Conservation (phyloP, 2,797 vertebrate species). For the Semaprochilodus insignis region DNA sequence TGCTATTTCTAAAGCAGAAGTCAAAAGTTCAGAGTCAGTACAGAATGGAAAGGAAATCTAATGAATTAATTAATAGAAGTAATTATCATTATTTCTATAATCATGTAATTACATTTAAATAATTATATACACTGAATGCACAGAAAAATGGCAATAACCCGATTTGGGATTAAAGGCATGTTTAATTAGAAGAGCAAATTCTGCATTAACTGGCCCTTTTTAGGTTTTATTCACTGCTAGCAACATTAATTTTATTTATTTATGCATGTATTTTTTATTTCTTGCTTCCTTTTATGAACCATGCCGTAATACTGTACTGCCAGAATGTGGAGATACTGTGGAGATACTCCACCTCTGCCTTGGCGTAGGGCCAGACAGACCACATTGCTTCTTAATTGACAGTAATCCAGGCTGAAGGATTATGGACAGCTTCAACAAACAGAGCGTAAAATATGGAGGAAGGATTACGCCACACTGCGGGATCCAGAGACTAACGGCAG, state of each 20-base stretch:
- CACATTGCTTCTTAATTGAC: constrained; percentile 41
- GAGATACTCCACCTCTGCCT: background rate
- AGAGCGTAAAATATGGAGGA: constrained; percentile 17
- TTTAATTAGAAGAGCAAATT: background rate
- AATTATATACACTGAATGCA: background rate
- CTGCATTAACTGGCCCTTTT: background rate
- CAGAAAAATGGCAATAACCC: background rate
- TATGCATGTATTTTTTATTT: background rate
- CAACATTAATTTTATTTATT: background rate
- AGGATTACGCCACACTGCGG: constrained; percentile 25
- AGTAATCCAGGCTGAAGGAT: constrained; percentile 44
- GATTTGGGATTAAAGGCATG: background rate
- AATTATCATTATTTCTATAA: background rate
- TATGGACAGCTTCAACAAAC: constrained; percentile 34
- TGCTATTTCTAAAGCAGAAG: too few species aligned
- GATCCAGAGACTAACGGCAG: background rate
- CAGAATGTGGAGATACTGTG: background rate
- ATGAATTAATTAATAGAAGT: background rate
- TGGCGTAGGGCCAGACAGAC: constrained; percentile 18
- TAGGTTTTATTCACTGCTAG: background rate
- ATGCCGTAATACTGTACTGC: background rate
- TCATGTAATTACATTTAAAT: background rate
- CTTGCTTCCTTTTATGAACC: background rate
- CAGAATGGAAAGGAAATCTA: background rate
- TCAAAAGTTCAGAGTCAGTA: background rate